A percentile compares a stretch with the other conserved stretches of the same genome.
Evolutionary conservation across 2,888 invertebrate species (phyloP).

Genomic region (Drosophila hawaiiensis): DNA sequence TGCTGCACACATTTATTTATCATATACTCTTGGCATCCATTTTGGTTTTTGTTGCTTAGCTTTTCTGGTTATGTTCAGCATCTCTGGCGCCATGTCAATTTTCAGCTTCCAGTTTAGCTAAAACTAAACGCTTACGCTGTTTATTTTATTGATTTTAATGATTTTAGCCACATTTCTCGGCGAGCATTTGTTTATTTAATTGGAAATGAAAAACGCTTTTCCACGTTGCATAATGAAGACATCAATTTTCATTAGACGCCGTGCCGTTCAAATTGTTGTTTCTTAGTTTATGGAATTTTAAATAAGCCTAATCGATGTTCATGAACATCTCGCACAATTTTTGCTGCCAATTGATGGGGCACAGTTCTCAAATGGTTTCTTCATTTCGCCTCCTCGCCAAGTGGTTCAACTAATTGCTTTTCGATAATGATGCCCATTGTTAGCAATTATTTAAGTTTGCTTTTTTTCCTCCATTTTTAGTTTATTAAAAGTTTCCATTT

Average conservation of each 20-base stretch:
- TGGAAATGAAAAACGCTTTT: conserved; percentile 61
- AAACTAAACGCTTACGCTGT: conserved; percentile 45
- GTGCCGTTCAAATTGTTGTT: conserved; percentile 47
- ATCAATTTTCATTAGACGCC: conserved; percentile 72
- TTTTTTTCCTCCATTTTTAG: conserved; percentile 4
- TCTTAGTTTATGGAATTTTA: conserved; percentile 74
- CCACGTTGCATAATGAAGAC: conserved; percentile 68
- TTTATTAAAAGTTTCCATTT: conserved; percentile 9
- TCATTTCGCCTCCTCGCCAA: conserved; percentile 26
- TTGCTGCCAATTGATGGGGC: conserved; percentile 49
- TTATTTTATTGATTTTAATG: conserved; percentile 80
- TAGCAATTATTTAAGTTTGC: conserved; percentile 35
- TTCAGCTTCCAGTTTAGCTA: conserved; percentile 48
- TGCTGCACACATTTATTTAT: conserved; percentile 45
- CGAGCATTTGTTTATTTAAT: conserved; percentile 60
- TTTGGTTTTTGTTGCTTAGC: conserved; percentile 34
- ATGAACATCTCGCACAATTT: conserved; percentile 24
- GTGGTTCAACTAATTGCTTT: conserved; percentile 42
- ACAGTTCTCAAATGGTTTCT: conserved; percentile 38
- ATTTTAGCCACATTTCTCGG: conserved; percentile 70
- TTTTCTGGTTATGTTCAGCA: conserved; percentile 39
- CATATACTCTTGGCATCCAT: conserved; percentile 36
- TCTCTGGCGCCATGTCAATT: conserved; percentile 65
- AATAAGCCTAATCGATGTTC: conserved; percentile 56
- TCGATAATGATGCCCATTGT: conserved; percentile 55